These are phyloP conservation scores for Amaurobius ferox DNA, from an alignment of 2,888 invertebrate species.

Conservation along the genomic window DNA sequence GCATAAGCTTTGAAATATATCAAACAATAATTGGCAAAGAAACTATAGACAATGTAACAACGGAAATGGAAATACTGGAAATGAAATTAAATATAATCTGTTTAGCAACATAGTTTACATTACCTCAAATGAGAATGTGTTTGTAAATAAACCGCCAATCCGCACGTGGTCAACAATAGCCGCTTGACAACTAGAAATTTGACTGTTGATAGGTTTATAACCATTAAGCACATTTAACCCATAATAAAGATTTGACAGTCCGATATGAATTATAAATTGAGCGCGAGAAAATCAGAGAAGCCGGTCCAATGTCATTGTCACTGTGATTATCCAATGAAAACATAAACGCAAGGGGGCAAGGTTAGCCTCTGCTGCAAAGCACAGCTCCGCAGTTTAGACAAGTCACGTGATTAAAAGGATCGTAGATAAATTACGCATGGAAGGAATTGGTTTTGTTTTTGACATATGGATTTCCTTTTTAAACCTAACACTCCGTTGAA, in stretches of 20 bases:
- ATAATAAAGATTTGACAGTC: neutral
- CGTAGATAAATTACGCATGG: neutral
- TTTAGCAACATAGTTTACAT: too few species aligned
- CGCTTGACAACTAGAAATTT: too few species aligned
- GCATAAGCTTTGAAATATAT: too few species aligned
- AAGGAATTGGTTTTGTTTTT: neutral
- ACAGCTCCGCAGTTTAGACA: neutral
- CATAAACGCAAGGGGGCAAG: neutral
- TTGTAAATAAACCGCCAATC: too few species aligned
- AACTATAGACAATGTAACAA: too few species aligned
- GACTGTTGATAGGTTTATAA: too few species aligned
- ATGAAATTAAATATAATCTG: too few species aligned
- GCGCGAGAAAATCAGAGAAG: neutral
- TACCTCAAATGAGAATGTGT: too few species aligned
- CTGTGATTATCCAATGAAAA: neutral
- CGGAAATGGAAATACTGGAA: too few species aligned
- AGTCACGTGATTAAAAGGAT: neutral
- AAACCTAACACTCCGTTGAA: neutral
- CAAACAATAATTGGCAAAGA: too few species aligned
- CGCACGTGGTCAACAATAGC: too few species aligned
- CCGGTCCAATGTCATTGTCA: conserved; percentile 9
- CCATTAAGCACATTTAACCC: neutral
- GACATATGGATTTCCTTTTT: neutral
- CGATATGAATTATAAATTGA: conserved; percentile 1
- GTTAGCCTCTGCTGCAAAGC: neutral